Evolutionary conservation across 2,888 invertebrate genomes (phyloP), one percentile per base, ranked within the genome.

Genomic region (Rhorus exstirpatorius): DNA sequence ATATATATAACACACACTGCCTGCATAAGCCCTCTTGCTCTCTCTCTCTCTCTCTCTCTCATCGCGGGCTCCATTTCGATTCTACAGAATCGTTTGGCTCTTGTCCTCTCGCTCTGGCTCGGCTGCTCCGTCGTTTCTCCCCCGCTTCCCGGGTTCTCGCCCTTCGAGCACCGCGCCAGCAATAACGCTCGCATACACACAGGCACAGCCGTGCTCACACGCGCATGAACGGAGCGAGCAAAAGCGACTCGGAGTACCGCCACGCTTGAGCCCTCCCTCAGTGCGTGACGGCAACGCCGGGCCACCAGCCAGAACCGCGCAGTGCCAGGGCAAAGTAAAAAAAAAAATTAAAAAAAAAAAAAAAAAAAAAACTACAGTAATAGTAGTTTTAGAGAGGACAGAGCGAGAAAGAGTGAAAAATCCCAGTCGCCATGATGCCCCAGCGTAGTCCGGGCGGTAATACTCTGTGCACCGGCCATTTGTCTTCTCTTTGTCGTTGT

Each of bases 261-360:
- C 61, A 70, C 75, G 78, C 49, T 74, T 44, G 68, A 84, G 76
- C 85, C 85, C 87, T 89, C 88, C 88, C 85, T 88, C 89, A 89
- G 90, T 90, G 89, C 89, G 87, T 88, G 88, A 88, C 89, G 86
- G 86, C 55, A 75, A 58, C 74, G 79, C 72, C 72, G 75, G 70
- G 65, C 82, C 75, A 75, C 65, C 78, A 75, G 79, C 78, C 79
- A 81, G 81, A 79, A 79, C 71, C 71, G 24, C n/a, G n/a, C 71
- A 60, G 53, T 49, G 49, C 31, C 26, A 41, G 68, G 51, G 38
- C 70, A 10, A 51, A 19, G 55, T 8, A 70, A 38, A n/a, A n/a
- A n/a, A n/a, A n/a, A n/a, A n/a, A n/a, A n/a, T n/a, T n/a, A n/a
- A n/a, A n/a, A n/a, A n/a, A n/a, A n/a, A n/a, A n/a, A n/a, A n/a